Percentiles rank a stretch among this genome's conserved stretches.
Conservation (phyloP, 2,888 invertebrate species). For the Hipparchia sbordonii region DNA sequence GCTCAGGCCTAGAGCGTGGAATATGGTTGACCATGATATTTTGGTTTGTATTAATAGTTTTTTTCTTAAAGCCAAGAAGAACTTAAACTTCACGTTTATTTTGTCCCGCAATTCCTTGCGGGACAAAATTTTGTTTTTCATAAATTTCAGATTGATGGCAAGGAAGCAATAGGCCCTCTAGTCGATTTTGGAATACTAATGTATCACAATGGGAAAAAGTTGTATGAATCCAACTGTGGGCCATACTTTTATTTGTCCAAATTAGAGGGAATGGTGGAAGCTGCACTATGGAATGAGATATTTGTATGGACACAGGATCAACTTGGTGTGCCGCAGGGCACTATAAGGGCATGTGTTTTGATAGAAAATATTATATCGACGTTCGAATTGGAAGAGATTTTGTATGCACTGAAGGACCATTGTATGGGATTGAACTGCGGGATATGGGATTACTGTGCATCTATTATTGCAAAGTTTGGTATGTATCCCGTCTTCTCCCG, state of each 20-base stretch:
- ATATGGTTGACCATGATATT: slow-evolving; percentile 87
- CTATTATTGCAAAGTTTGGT: slow-evolving; percentile 86
- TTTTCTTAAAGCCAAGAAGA: background rate
- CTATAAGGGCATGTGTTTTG: slow-evolving; percentile 87
- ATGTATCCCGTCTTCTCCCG: slow-evolving; percentile 39
- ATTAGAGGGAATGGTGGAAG: slow-evolving; percentile 85
- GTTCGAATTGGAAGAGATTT: slow-evolving; percentile 87
- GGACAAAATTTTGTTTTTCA: no score
- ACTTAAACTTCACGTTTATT: no score
- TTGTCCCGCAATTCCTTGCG: no score
- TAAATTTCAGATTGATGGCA: slow-evolving; percentile 77
- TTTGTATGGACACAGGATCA: slow-evolving; percentile 84
- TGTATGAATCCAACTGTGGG: slow-evolving; percentile 82
- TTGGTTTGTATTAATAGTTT: slow-evolving; percentile 61
- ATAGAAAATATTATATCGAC: slow-evolving; percentile 87
- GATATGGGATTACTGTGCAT: slow-evolving; percentile 89
- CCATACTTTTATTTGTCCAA: slow-evolving; percentile 89
- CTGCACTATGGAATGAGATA: slow-evolving; percentile 87
- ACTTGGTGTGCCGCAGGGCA: slow-evolving; percentile 82
- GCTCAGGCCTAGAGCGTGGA: slow-evolving; percentile 88
- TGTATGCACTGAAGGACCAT: slow-evolving; percentile 85
- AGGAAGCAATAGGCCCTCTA: slow-evolving; percentile 85
- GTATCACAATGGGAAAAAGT: slow-evolving; percentile 84
- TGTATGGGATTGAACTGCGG: slow-evolving; percentile 88
- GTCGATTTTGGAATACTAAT: slow-evolving; percentile 87